Percentiles rank a stretch among this genome's conserved stretches.
phyloP scores from a whole-genome alignment of 1,140 invertebrate species.

The Drosophila gunungcola region DNA sequence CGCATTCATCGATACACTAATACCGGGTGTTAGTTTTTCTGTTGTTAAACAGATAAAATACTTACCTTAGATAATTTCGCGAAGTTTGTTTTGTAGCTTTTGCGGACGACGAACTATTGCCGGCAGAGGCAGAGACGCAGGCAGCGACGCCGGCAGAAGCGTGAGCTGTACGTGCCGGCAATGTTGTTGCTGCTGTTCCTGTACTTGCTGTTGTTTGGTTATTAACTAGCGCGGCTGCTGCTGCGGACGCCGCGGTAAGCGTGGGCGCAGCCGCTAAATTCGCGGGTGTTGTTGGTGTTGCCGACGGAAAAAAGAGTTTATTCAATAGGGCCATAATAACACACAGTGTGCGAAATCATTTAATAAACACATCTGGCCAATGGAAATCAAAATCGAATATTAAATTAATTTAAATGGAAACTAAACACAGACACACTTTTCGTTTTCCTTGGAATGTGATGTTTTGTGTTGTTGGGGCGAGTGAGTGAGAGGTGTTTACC shows the following conservation, averaged over 20 bases:
- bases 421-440: constrained; percentile 40
- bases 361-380: constrained; percentile 80
- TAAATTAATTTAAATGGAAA: constrained; percentile 18
- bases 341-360: constrained; percentile 75
- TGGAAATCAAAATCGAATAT: constrained; percentile 51
- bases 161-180: constrained; percentile 70
- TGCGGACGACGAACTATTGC: constrained; percentile 77
- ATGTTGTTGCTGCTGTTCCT: constrained; percentile 42
- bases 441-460: constrained; percentile 55
- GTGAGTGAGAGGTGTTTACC: constrained; percentile 26
- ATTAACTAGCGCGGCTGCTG: constrained; percentile 44
- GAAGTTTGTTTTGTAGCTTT: constrained; percentile 79
- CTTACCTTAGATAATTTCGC: constrained; percentile 85
- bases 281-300: constrained; percentile 58
- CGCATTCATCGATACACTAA: constrained; percentile 38
- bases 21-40: constrained; percentile 40
- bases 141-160: constrained; percentile 44
- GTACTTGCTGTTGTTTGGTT: constrained; percentile 28
- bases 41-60: constrained; percentile 47
- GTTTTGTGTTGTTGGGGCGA: constrained; percentile 13
- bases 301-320: constrained; percentile 84
- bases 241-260: constrained; percentile 40
- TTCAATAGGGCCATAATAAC: constrained; percentile 84
- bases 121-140: constrained; percentile 28
- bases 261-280: constrained; percentile 47